Conservation (phyloP, 2,113 vertebrate species). For the Oncorhynchus tshawytscha region DNA sequence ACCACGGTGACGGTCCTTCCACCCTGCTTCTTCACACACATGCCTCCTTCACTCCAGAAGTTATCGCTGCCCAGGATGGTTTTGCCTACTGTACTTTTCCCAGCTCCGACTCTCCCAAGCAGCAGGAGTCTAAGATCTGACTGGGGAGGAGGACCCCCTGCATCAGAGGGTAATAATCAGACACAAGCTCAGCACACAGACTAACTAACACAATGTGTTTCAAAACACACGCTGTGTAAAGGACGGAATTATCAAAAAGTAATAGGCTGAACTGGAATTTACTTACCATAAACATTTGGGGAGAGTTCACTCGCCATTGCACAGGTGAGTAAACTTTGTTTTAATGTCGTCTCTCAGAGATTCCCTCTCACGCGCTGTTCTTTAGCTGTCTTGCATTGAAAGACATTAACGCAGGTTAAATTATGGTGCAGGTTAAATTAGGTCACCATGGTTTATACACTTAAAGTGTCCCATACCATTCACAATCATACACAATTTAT, state of each 20-base stretch:
- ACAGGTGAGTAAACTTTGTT: not conserved
- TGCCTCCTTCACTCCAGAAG: not conserved
- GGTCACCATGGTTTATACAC: too few species aligned
- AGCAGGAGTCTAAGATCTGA: conserved; percentile 23
- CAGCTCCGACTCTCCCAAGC: conserved; percentile 9
- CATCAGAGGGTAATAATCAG: not conserved
- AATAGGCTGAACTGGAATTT: not conserved
- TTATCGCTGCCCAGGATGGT: not conserved
- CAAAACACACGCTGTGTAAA: too few species aligned
- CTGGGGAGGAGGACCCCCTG: not conserved
- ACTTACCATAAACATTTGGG: not conserved
- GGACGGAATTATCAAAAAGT: not conserved
- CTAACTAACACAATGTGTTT: not conserved
- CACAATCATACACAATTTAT: too few species aligned
- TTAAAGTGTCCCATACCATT: too few species aligned
- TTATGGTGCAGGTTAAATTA: too few species aligned
- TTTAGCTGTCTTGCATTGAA: not conserved
- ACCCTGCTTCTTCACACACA: not conserved
- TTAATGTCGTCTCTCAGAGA: not conserved
- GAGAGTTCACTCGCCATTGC: not conserved
- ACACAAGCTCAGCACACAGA: not conserved
- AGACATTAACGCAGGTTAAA: too few species aligned
- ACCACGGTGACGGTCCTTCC: conserved; percentile 25
- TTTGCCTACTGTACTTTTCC: not conserved
- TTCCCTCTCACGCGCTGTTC: not conserved